Conservation (phyloP, 1,140 invertebrate genomes). For the Ostrea denselamellosa region DNA sequence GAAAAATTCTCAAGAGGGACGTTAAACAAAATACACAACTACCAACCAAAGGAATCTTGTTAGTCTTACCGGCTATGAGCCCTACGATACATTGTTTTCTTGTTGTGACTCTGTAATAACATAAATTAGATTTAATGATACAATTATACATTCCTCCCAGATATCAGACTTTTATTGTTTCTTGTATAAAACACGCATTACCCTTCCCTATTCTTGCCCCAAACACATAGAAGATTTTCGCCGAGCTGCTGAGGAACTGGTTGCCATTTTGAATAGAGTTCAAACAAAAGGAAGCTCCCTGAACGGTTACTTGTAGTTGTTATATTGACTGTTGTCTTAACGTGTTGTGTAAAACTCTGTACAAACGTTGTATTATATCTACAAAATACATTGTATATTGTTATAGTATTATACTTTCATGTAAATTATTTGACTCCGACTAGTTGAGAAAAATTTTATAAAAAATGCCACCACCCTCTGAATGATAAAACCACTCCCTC, state of each 20-base stretch:
- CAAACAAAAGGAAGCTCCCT: neutral
- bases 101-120: neutral
- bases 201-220: neutral
- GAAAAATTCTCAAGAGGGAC: no score
- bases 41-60: no score
- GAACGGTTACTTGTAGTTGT: neutral
- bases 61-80: neutral
- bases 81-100: neutral
- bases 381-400: neutral
- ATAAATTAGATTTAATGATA: neutral
- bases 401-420: neutral
- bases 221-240: neutral
- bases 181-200: neutral
- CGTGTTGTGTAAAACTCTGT: conserved; percentile 22
- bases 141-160: no score
- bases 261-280: conserved; percentile 17
- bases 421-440: neutral
- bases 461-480: neutral
- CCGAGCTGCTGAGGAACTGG: neutral
- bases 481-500: no score
- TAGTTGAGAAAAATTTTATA: neutral
- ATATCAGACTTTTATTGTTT: neutral
- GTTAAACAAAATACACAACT: no score
- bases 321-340: neutral
- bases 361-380: neutral